These are phyloP conservation scores for Dallia pectoralis DNA, from an alignment of 2,797 vertebrate genomes.

Conservation along the genomic window DNA sequence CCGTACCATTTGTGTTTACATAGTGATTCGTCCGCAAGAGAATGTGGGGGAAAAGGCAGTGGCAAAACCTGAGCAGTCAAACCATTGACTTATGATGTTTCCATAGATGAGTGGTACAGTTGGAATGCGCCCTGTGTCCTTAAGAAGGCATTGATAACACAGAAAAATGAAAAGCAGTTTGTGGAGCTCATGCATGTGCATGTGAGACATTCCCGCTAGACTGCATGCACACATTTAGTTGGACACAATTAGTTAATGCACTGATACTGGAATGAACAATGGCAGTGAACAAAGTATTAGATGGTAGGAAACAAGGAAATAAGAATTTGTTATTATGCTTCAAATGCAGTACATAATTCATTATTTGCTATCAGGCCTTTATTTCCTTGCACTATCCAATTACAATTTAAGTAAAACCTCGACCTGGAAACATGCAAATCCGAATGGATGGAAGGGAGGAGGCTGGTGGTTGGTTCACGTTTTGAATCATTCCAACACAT, in stretches of 20 bases:
- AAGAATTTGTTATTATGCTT: background rate
- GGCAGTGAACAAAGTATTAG: too few species aligned
- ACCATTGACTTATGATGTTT: conserved; percentile 23
- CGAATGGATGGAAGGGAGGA: conserved; percentile 27
- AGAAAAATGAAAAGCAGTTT: background rate
- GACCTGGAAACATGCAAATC: conserved; percentile 18
- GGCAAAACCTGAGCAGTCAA: conserved; percentile 18
- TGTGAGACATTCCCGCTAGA: conserved; percentile 3
- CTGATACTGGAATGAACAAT: background rate
- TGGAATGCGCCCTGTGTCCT: background rate
- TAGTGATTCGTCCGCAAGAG: conserved; percentile 8
- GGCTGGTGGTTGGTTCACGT: conserved; percentile 63
- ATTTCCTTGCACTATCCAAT: conserved; percentile 5
- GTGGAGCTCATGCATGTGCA: conserved; percentile 32
- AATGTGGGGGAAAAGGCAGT: background rate
- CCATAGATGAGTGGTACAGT: conserved; percentile 14
- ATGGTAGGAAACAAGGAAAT: background rate
- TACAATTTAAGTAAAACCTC: conserved; percentile 14
- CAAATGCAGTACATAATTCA: background rate
- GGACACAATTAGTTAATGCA: conserved; percentile 8
- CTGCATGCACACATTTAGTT: conserved; percentile 26
- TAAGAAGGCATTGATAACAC: background rate
- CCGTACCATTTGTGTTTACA: conserved; percentile 21
- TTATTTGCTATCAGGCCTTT: background rate
- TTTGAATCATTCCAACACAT: conserved; percentile 76